Base-by-base conservation (phyloP, 2,888 invertebrate genomes). In the Ryuthela nishihirai region DNA sequence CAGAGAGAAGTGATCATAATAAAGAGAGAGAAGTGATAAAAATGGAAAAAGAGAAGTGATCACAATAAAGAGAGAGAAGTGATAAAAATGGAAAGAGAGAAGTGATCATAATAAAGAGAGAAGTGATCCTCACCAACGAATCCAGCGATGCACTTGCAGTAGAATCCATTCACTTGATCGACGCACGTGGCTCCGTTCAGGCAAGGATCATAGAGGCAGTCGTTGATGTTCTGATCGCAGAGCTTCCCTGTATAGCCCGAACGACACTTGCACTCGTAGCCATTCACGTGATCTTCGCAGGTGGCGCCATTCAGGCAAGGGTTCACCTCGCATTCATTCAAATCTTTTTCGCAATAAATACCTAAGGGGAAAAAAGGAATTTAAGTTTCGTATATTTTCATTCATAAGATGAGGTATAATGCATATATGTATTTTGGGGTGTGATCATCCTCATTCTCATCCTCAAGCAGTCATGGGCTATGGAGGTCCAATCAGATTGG, bases 261-360 rank as follows among this genome's bases (percentile, higher is more conserved):
- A 10, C 71, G 70, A 67, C 83, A 83, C 0, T 67, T 63, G 60
- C 83, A 83, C 12, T 55, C 67, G 62, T 75, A 79, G 1, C 64
- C 68, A 39, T 70, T 68, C 64, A 69, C 15, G n/a, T 64, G 66
- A 49, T 74, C 69, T 3, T 69, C 65, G 64, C 83, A 83, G 1
- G 70, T 70, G 0, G 79, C 82, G 36, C 76, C 77, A 68, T 82
- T 80, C 25, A 76, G 70, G 65, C 83, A 83, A 1, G 81, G 82
- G 34, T 73, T 73, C 1, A 80, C 78, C 23, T 72, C 69, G 53
- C 82, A 82, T 1, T 72, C 70, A 66, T 77, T 73, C 17, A 76
- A 70, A 56, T 74, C 72, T 18, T 71, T 72, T 65, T 81, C 80
- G 66, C 82, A 82, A 53, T 75, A 73, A 0, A 78, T 76, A 26